A percentile compares a stretch with the other conserved stretches of the same genome.
Conservation (phyloP, 2,888 invertebrate species). For the Eurytoma adleriae region DNA sequence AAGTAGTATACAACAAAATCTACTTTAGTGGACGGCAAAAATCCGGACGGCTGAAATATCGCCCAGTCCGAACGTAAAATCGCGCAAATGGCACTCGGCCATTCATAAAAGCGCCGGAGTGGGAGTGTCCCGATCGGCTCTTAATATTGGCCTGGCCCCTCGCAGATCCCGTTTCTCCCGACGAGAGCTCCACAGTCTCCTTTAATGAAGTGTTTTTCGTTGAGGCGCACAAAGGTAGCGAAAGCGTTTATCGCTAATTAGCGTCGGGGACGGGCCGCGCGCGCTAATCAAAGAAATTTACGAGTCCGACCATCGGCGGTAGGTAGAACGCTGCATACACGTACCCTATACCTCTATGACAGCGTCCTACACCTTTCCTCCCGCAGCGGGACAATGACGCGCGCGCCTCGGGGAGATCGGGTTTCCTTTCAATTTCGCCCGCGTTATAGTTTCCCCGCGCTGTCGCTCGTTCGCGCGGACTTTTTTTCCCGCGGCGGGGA, state of each 20-base stretch:
- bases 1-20: too few relatives aligned
- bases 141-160: background rate
- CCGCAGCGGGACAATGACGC: conserved; percentile 23
- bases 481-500: conserved; percentile 4
- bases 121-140: background rate
- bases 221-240: conserved; percentile 11
- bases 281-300: conserved; percentile 63
- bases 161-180: background rate
- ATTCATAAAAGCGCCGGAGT: too few relatives aligned
- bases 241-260: conserved; percentile 53
- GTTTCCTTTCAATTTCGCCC: conserved; percentile 65
- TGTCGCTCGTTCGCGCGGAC: background rate
- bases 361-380: background rate
- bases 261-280: conserved; percentile 54
- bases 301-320: conserved; percentile 55
- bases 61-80: too few relatives aligned
- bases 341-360: background rate
- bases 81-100: too few relatives aligned
- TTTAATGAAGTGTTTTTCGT: conserved; percentile 29
- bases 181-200: background rate
- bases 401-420: background rate
- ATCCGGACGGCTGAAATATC: too few relatives aligned
- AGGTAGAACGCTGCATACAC: background rate
- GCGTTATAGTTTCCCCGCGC: conserved; percentile 29
- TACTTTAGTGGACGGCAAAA: too few relatives aligned